These are phyloP conservation scores for Noctuana brunneofusca DNA, from an alignment of 2,888 invertebrate genomes.

Conservation along the genomic window DNA sequence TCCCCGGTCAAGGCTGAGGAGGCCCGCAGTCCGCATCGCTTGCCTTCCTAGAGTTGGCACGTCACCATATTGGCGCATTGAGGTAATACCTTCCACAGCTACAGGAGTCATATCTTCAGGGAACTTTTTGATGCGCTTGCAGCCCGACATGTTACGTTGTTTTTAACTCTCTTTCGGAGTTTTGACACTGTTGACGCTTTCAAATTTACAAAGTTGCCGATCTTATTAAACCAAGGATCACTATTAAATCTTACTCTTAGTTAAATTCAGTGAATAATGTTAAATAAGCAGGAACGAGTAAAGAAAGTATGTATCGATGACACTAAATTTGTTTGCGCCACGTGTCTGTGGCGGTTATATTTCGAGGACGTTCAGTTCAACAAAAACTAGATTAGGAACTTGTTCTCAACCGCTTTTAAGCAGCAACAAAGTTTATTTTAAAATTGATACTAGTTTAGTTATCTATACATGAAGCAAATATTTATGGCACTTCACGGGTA, in stretches of 20 bases:
- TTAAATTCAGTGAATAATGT: not conserved
- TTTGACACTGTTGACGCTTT: too few species aligned
- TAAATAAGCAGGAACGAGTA: constrained; percentile 7
- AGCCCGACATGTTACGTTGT: not conserved
- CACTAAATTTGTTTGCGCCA: constrained; percentile 59
- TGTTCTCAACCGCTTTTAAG: constrained; percentile 51
- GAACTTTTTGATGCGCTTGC: not conserved
- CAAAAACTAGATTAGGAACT: constrained; percentile 69
- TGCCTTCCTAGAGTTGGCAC: constrained; percentile 58
- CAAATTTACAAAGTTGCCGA: too few species aligned
- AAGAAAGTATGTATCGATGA: constrained; percentile 34
- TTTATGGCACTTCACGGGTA: not conserved
- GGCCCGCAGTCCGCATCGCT: constrained; percentile 63
- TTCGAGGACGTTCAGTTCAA: constrained; percentile 66
- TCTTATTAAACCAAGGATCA: too few species aligned
- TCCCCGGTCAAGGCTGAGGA: constrained; percentile 75
- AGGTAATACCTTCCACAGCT: constrained; percentile 13
- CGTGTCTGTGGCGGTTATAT: constrained; percentile 61
- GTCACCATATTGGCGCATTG: constrained; percentile 53
- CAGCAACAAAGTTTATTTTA: constrained; percentile 4
- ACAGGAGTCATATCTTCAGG: constrained; percentile 9
- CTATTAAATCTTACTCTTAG: not conserved
- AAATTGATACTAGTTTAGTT: not conserved
- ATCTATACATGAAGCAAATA: not conserved
- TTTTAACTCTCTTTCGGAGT: too few species aligned